phyloP scores from a whole-genome alignment of 2,797 vertebrate genomes.

The Chelidonichthys spinosus region DNA sequence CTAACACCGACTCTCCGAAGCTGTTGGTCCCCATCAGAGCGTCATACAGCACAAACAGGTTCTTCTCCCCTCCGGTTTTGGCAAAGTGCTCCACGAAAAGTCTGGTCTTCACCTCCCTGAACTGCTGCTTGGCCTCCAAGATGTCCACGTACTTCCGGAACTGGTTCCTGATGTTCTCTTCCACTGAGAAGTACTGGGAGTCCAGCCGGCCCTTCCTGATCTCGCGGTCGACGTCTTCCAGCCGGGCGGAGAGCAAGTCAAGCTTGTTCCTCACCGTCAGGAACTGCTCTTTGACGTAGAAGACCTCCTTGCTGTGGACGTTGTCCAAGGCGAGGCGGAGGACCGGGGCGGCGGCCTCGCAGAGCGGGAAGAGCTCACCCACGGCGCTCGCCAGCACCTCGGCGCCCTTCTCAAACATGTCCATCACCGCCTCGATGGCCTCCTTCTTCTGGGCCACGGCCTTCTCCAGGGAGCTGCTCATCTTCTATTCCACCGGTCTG shows the following conservation, averaged over 20 bases:
- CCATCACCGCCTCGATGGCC: slow-evolving; percentile 84
- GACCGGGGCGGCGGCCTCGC: slow-evolving; percentile 82
- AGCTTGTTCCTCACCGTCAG: slow-evolving; percentile 78
- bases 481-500: slow-evolving; percentile 63
- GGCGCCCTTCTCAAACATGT: slow-evolving; percentile 81
- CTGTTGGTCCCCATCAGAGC: slow-evolving; percentile 80
- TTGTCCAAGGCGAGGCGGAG: slow-evolving; percentile 83
- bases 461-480: slow-evolving; percentile 77
- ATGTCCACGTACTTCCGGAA: slow-evolving; percentile 86
- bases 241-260: slow-evolving; percentile 81
- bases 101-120: slow-evolving; percentile 79
- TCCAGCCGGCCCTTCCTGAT: slow-evolving; percentile 82
- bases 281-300: slow-evolving; percentile 86
- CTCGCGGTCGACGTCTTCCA: slow-evolving; percentile 83
- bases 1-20: slow-evolving; percentile 81
- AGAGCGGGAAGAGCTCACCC: slow-evolving; percentile 84
- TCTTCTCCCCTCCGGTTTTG: slow-evolving; percentile 84
- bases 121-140: slow-evolving; percentile 82
- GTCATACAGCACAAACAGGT: slow-evolving; percentile 80
- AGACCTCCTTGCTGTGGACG: slow-evolving; percentile 84
- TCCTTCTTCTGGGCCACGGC: slow-evolving; percentile 86
- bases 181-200: slow-evolving; percentile 78
- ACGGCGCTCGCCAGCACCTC: slow-evolving; percentile 85
- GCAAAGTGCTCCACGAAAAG: slow-evolving; percentile 84
- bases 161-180: slow-evolving; percentile 86